Percentiles rank a stretch among this genome's conserved stretches.
Evolutionary conservation across 2,113 vertebrate species (phyloP).

Genomic region (Pollimyrus isidori): DNA sequence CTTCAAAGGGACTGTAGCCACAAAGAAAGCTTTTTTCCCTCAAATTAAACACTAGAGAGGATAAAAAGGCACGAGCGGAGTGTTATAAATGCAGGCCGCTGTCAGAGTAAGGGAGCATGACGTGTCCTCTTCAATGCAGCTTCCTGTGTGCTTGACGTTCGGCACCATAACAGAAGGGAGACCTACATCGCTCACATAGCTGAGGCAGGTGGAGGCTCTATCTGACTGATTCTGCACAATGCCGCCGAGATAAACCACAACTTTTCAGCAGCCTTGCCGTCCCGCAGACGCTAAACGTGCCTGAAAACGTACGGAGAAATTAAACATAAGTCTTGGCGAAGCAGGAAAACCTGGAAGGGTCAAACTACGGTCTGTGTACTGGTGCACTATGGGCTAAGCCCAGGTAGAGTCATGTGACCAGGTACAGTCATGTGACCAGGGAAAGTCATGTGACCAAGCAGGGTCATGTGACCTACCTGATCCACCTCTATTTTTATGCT

Average conservation of each 20-base stretch:
- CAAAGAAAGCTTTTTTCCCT: constrained; percentile 54
- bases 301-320: neutral
- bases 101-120: constrained; percentile 38
- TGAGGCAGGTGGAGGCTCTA: constrained; percentile 42
- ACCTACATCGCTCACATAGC: constrained; percentile 33
- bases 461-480: neutral
- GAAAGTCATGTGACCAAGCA: neutral
- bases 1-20: constrained; percentile 58
- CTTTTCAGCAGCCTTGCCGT: neutral
- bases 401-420: neutral
- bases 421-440: neutral
- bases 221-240: constrained; percentile 26
- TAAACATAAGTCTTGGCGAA: neutral
- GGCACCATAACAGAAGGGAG: neutral
- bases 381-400: neutral
- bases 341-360: neutral
- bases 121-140: constrained; percentile 29
- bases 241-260: constrained; percentile 9
- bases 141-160: constrained; percentile 29
- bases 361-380: neutral
- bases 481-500: neutral
- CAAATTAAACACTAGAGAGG: constrained; percentile 45
- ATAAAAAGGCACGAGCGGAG: constrained; percentile 39
- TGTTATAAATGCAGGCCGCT: constrained; percentile 44
- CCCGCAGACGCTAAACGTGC: neutral